Evolutionary conservation across 2,113 vertebrate species (phyloP), one percentile per base, ranked within the genome.

Genomic region (Tychaedon coryphoeus): DNA sequence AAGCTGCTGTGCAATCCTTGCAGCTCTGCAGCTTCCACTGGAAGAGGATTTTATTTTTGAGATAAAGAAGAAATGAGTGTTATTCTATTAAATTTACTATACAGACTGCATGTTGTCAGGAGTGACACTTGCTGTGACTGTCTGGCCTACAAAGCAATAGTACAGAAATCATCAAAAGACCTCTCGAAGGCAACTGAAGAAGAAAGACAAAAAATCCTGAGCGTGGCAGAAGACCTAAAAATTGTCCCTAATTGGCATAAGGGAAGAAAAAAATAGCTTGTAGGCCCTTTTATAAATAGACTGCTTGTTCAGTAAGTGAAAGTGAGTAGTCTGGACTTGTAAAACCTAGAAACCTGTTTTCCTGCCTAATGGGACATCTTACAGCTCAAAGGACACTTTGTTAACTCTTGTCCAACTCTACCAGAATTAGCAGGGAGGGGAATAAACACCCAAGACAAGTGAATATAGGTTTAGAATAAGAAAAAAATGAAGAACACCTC

Each of bases 331-430:
- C 57, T 86, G 70, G 66, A 70, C 64, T 19, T 45, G 47, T 71
- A 84, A 94, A 88, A 86, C 72, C 85, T 72, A 92, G 89, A 95
- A 87, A 85, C 40, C 58, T 58, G 56, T 66, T 86, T 94, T 94
- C 23, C 51, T 83, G 82, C 28, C 24, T 79, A 79, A 83, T 28
- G 51, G 57, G 57, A 65, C 64, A 66, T 62, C 50, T 43, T 70
- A 38, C 7, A 62, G n/a, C 43, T 76, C 77, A 81, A 74, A 94
- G 50, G n/a, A 36, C 48, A 76, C 34, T 72, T 69, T n/a, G 9
- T 58, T 79, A 85, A 65, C 14, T 53, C 67, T 66, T 48, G 23
- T 58, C 45, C 26, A 51, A 18, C 75, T 83, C 9, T 18, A 82
- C 3, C 48, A 70, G 45, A 51, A 90, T 48, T 33, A 58, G 16